Conservation (phyloP, 2,888 invertebrate genomes). For the Dyspetes luteomarginatus region DNA sequence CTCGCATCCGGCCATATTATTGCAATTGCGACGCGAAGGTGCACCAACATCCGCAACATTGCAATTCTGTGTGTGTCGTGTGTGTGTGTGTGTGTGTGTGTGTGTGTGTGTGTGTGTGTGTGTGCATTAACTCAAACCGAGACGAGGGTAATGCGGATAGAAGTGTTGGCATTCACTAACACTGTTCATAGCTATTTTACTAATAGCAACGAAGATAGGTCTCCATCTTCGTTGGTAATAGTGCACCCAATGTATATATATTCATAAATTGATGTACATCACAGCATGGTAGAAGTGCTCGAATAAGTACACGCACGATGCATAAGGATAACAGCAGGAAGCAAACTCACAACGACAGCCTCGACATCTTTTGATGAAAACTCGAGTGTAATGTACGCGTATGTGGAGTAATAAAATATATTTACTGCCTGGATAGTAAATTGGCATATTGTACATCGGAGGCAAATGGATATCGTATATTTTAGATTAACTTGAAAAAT, state of each 20-base stretch:
- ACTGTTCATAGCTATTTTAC: constrained; percentile 29
- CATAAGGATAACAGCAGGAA: constrained; percentile 41
- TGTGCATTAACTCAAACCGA: constrained; percentile 57
- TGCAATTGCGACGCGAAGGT: constrained; percentile 55
- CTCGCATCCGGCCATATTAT: background rate
- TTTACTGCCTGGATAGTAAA: background rate
- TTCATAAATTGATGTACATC: background rate
- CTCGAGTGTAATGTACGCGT: constrained; percentile 9
- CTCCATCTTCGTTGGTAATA: constrained; percentile 29
- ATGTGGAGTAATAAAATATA: constrained; percentile 3
- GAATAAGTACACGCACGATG: constrained; percentile 34
- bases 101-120: constrained; percentile 50
- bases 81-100: constrained; percentile 58
- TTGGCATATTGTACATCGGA: background rate
- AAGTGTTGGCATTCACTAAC: constrained; percentile 46
- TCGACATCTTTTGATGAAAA: constrained; percentile 22
- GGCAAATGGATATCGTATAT: too few relatives aligned
- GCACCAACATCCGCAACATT: constrained; percentile 59
- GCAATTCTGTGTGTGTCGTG: constrained; percentile 36
- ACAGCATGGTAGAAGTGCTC: constrained; percentile 8
- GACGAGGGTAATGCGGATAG: background rate
- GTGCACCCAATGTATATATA: constrained; percentile 4
- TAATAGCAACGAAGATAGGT: background rate
- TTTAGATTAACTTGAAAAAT: background rate
- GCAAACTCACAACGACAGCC: constrained; percentile 35